Base-by-base conservation (phyloP, 2,113 vertebrate genomes). In the Chinchilla lanigera region DNA sequence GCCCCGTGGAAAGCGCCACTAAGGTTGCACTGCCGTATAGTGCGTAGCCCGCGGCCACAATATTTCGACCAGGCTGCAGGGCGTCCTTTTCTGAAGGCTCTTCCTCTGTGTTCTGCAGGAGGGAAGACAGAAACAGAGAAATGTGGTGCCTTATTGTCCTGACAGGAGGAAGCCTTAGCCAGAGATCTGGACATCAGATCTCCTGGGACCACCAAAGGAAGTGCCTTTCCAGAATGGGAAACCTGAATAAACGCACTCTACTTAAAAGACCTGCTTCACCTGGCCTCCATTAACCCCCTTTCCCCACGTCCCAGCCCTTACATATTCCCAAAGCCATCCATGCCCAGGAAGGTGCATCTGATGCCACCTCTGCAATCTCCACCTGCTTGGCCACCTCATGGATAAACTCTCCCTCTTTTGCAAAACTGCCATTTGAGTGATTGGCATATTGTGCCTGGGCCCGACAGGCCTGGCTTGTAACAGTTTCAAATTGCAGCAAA, bases 11-110 rank as follows among this genome's bases (percentile, higher is more conserved):
- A 93, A 99, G 98, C 44, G 99, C 99, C 7, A 99, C 99, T 52
- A 99, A 96, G 0, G 99, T 99, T 67, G 99, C 99, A 30, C 99
- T 99, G 73, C 99, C 99, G 0, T 99, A 99, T 13, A 99, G 98
- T 0, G 99, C 99, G 60, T 99, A 99, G 50, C 99, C 99, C 0
- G 99, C 99, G 44, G 99, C 99, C 93, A 99, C 99, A 0, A 99
- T 99, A 52, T 98, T 99, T 35, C 98, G 98, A 2, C 99, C 99
- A 0, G 98, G 98, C 97, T 99, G 99, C 26, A 99, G 98, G 85
- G 99, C 99, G 0, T 99, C 99, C 96, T 99, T 98, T 26, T 99
- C 99, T 1, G 98, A 99, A 83, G 99, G 99, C 87, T 99, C 99
- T 0, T 96, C 98, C 0, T 99, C 99, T 44, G 99, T 97, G 93